These are phyloP conservation scores for Nephrotoma flavescens DNA, from an alignment of 2,888 invertebrate genomes.

Conservation along the genomic window DNA sequence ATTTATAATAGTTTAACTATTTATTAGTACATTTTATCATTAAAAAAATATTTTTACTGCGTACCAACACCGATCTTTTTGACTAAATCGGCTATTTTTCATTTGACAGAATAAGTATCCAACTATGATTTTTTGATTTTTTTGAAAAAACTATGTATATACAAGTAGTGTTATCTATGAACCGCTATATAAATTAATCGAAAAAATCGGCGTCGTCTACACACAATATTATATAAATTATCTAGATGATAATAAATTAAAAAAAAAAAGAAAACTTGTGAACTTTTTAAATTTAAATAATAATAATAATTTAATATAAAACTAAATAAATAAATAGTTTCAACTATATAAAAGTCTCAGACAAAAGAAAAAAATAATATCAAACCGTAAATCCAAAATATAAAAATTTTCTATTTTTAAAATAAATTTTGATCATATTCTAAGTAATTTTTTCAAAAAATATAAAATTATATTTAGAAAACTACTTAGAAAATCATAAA, in stretches of 20 bases:
- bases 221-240: too few relatives aligned
- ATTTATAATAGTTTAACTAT: background rate
- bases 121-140: too few relatives aligned
- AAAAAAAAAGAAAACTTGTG: background rate
- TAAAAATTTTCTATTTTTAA: background rate
- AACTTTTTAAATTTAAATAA: background rate
- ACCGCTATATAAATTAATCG: too few relatives aligned
- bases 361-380: background rate
- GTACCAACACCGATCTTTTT: background rate
- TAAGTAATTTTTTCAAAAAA: background rate
- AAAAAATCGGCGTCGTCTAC: too few relatives aligned
- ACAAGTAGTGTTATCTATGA: too few relatives aligned
- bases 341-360: background rate
- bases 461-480: slow-evolving; percentile 1
- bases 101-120: too few relatives aligned
- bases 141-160: too few relatives aligned
- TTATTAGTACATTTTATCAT: background rate
- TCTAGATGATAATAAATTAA: background rate
- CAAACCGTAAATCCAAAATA: background rate
- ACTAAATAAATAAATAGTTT: background rate
- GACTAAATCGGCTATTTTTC: background rate
- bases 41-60: background rate
- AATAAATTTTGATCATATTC: background rate
- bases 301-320: background rate
- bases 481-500: background rate